Evolutionary conservation across 2,797 vertebrate genomes (phyloP), one percentile per base, ranked within the genome.

Genomic region (Bradypodion ventrale): DNA sequence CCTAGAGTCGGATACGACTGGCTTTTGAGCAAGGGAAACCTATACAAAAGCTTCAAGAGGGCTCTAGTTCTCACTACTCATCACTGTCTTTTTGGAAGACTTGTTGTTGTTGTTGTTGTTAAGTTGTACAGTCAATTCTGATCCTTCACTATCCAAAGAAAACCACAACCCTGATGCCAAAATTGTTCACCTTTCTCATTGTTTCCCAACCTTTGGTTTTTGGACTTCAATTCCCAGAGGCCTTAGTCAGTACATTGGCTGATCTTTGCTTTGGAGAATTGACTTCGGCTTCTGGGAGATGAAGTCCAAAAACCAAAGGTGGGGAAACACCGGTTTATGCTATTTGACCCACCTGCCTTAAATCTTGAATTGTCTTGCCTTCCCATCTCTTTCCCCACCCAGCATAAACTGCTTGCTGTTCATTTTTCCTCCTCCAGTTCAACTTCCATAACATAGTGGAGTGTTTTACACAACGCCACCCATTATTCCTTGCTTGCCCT

Each of bases 61-160:
- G 85, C 88, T 89, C 82, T 76, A 85, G 83, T 80, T 88, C 89
- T 90, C 85, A 79, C 85, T 89, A 94, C 96, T 93, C 89, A 86
- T 96, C 92, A 88, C 82, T 94, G 93, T 92, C 94, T 25, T 87
- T 40, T 92, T 85, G 78, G 91, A 93, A 92, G 76, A 85, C 90
- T 90, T 81, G n/a, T n/a, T n/a, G 82, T 21, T n/a, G n/a, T n/a
- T n/a, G n/a, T n/a, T n/a, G n/a, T n/a, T n/a, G n/a, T n/a, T n/a
- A n/a, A n/a, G n/a, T n/a, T n/a, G n/a, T n/a, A n/a, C n/a, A n/a
- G n/a, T n/a, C n/a, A n/a, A n/a, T n/a, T n/a, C n/a, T n/a, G n/a
- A n/a, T n/a, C n/a, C n/a, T n/a, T n/a, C n/a, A n/a, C n/a, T n/a
- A n/a, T n/a, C n/a, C n/a, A n/a, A n/a, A 91, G 91, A 91, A 89